phyloP scores from a whole-genome alignment of 2,888 invertebrate genomes.

The Limnephilus marmoratus region DNA sequence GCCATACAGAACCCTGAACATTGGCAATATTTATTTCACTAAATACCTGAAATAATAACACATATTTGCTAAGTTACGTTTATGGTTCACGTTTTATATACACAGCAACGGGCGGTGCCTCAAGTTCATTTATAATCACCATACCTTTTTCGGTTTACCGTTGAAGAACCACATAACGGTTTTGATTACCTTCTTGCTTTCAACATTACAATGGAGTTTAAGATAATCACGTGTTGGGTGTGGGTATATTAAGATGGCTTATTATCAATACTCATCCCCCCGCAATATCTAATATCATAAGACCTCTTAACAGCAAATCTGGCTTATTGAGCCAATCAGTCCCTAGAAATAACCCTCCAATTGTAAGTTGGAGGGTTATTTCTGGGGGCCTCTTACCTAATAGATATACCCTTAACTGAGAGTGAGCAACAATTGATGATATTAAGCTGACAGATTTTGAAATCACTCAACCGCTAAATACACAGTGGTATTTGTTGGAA shows the following conservation, averaged over 20 bases:
- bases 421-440: background rate
- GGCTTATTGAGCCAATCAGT: background rate
- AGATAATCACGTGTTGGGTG: background rate
- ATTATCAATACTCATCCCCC: background rate
- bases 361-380: too few species aligned
- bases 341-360: background rate
- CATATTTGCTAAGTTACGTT: background rate
- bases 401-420: background rate
- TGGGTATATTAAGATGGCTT: background rate
- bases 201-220: background rate
- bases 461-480: background rate
- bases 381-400: background rate
- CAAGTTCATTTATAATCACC: background rate
- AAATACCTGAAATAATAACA: slow-evolving; percentile 8
- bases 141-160: background rate
- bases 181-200: background rate
- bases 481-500: background rate
- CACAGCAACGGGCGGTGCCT: background rate
- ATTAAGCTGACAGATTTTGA: background rate
- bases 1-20: background rate
- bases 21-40: slow-evolving; percentile 13
- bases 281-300: background rate
- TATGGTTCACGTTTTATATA: background rate
- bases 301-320: background rate
- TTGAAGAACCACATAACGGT: background rate